Evolutionary conservation across 2,888 invertebrate species (phyloP), one percentile per base, ranked within the genome.

Genomic region (Opisthograptis luteolata): DNA sequence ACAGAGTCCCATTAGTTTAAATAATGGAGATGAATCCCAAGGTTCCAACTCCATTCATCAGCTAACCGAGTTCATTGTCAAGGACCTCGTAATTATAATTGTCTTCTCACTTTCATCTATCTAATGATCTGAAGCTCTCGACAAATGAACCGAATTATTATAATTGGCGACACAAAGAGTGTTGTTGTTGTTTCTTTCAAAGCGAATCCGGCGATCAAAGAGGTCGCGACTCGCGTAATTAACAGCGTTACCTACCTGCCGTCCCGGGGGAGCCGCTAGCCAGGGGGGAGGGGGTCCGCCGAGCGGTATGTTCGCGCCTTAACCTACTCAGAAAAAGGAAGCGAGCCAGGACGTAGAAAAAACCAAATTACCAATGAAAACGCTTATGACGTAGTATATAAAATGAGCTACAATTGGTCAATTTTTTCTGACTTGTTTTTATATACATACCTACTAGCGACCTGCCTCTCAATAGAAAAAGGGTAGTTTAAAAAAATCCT

Each of bases 111-210:
- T 40, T 19, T 19, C 40, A 20, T 27, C 17, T 37, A n/a, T 8
- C n/a, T 22, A 1, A 22, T 34, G 8, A 25, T 15, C 20, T 20
- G n/a, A 10, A 8, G 15, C n/a, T n/a, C n/a, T 40, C 9, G 35
- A 30, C 55, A 61, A 66, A 66, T 66, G 58, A 58, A 63, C 45
- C 58, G 62, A 60, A 52, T 61, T 53, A 57, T 63, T 70, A 64
- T 68, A 72, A 70, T 69, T 66, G 65, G 55, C 41, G 55, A 39
- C 34, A 50, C 60, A 54, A 58, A 37, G 52, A 50, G 37, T 64
- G 55, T 55, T 43, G 41, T 57, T 57, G 43, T 56, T 60, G 25
- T 9, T 25, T 57, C 52, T 32, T 54, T 52, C 41, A 58, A 56
- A 59, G 50, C 32, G 45, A 47, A 46, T 31, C 32, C 43, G 19